Percentiles rank a stretch among this genome's conserved stretches.
Conservation (phyloP, 2,888 invertebrate genomes). For the Fragum fragum region DNA sequence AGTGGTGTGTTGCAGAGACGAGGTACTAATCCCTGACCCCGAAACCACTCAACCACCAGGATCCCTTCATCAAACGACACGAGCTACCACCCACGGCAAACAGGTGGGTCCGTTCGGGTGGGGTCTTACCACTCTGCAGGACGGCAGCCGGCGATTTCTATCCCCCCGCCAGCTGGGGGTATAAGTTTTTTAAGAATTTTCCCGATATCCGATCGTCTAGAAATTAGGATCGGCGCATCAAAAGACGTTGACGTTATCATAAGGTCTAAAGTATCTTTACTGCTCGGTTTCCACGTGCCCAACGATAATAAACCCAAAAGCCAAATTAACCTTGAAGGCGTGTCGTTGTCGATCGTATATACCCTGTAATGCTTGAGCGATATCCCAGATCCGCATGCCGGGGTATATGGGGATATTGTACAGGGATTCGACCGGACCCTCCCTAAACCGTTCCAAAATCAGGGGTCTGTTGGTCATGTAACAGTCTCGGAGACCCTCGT, state of each 20-base stretch:
- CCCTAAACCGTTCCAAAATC: conserved; percentile 35
- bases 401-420: conserved; percentile 40
- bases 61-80: too few species aligned
- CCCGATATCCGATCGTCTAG: conserved; percentile 18
- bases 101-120: too few species aligned
- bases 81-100: too few species aligned
- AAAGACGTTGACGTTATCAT: conserved; percentile 37
- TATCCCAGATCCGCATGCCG: conserved; percentile 40
- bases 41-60: too few species aligned
- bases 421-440: conserved; percentile 41
- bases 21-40: too few species aligned
- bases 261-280: conserved; percentile 36
- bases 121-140: too few species aligned
- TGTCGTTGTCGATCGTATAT: conserved; percentile 31
- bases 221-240: conserved; percentile 31
- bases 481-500: conserved; percentile 41
- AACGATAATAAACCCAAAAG: conserved; percentile 46
- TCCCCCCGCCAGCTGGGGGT: too few species aligned
- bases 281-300: conserved; percentile 32
- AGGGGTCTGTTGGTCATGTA: conserved; percentile 37
- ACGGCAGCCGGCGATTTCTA: too few species aligned
- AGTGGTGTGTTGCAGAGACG: too few species aligned
- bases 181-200: conserved; percentile 13
- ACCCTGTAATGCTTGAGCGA: conserved; percentile 34
- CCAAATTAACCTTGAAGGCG: conserved; percentile 38